Evolutionary conservation across 2,797 vertebrate species (phyloP).

Genomic region (Enteromius paludinosus): DNA sequence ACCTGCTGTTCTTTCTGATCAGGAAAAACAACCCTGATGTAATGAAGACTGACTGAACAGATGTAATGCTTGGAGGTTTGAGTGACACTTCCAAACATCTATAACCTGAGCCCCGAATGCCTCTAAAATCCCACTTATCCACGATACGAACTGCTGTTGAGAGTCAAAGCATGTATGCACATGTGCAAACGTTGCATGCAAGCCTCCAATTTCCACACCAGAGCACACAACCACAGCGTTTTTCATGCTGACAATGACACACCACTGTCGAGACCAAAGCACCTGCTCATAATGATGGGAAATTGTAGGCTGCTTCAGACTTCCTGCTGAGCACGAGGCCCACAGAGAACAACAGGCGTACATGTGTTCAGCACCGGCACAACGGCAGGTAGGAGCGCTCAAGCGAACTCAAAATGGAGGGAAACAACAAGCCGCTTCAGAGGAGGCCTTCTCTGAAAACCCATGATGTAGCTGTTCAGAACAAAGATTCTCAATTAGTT

Average conservation of each 20-base stretch:
- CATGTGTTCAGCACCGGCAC: constrained; percentile 38
- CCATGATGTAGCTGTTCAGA: background rate
- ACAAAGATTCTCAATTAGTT: background rate
- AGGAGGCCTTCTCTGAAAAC: background rate
- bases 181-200: constrained; percentile 45
- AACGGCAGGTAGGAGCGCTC: constrained; percentile 47
- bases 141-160: constrained; percentile 1
- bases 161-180: constrained; percentile 43
- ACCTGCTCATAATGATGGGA: constrained; percentile 61
- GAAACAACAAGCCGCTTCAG: constrained; percentile 30
- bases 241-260: constrained; percentile 58
- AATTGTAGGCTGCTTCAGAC: constrained; percentile 57
- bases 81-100: constrained; percentile 18
- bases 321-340: constrained; percentile 53
- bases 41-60: constrained; percentile 10
- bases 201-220: constrained; percentile 52
- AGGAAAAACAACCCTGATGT: constrained; percentile 14
- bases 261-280: constrained; percentile 56
- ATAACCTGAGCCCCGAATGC: background rate
- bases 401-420: constrained; percentile 10
- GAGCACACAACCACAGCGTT: constrained; percentile 31
- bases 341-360: constrained; percentile 45
- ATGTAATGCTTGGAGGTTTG: constrained; percentile 6
- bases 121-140: constrained; percentile 31
- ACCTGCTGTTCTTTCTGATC: constrained; percentile 16